phyloP scores from a whole-genome alignment of 2,113 vertebrate genomes.

The Thunnus maccoyii region DNA sequence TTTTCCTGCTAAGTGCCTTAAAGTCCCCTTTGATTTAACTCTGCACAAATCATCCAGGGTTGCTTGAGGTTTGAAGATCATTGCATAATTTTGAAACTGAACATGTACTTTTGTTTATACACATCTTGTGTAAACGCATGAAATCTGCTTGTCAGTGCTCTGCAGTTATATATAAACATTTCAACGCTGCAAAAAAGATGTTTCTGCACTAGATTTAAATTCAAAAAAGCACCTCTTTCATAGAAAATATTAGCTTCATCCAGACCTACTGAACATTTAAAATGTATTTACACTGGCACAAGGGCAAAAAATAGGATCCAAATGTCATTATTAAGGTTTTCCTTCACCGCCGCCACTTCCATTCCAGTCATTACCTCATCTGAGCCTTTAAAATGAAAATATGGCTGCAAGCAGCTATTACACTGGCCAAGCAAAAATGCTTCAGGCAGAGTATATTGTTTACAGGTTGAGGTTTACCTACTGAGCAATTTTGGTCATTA shows the following conservation, averaged over 20 bases:
- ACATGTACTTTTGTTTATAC: not conserved
- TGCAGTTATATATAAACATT: not conserved
- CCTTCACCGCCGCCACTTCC: not conserved
- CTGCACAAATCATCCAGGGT: no score
- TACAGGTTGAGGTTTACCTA: not conserved
- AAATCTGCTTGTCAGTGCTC: not conserved
- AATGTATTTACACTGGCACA: not conserved
- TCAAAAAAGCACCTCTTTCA: slow-evolving; percentile 1
- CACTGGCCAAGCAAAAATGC: not conserved
- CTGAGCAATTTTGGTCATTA: not conserved
- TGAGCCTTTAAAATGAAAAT: slow-evolving; percentile 2
- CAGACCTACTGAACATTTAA: not conserved
- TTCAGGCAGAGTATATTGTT: not conserved
- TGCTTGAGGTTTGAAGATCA: no score
- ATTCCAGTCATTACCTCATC: slow-evolving; percentile 7
- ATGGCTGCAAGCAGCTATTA: not conserved
- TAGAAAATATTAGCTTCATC: not conserved
- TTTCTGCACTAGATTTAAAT: not conserved
- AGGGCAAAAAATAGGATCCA: not conserved
- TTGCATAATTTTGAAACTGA: no score
- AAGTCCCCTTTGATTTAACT: not conserved
- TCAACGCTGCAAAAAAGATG: not conserved
- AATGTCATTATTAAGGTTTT: slow-evolving; percentile 15
- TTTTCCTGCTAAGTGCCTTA: not conserved
- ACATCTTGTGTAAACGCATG: not conserved